Evolutionary conservation across 2,113 vertebrate genomes (phyloP), one percentile per base, ranked within the genome.

Genomic region (Nibea albiflora): DNA sequence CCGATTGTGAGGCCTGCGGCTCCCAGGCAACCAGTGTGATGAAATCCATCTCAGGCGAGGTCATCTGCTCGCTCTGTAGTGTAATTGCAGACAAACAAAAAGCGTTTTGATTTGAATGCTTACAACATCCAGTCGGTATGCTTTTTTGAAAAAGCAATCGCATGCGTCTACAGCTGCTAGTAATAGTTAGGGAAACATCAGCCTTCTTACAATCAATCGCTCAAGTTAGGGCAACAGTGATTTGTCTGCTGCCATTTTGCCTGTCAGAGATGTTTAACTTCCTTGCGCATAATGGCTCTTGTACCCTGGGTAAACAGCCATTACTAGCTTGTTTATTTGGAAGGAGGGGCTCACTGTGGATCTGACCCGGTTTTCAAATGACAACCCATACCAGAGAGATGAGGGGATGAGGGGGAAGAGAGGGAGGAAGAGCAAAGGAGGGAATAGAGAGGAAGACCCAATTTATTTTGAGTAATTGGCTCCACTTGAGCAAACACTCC

Each of bases 381-480:
- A 94, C 92, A 93, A 88, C 76, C 81, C 78, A 78, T 85, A 90
- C 87, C 80, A 68, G 65, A 81, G 73, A 91, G 90, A 93, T 84
- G 90, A 93, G 88, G 83, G 85, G 73, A 70, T 69, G 75, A 65
- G 63, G 42, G 42, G 49, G 28, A 39, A 28, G 78, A 58, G 81
- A 22, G 68, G 35, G 80, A 83, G 53, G 83, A 78, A 90, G 84
- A 76, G 89, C 57, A 84, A 71, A 77, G 76, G 47, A 73, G 80
- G 77, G 86, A 87, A 89, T 78, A 57, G 84, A 93, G 89, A 91
- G 92, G 92, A 95, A 91, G 91, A 93, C 91, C 88, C 92, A 92
- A 94, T 94, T 94, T 94, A 95, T 94, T 95, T 94, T 87, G 84
- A 90, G 91, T 95, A 95, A 95, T 95, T 95, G 94, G 93, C 94